phyloP scores from a whole-genome alignment of 2,797 vertebrate genomes.

The Sebastes matsubarae region DNA sequence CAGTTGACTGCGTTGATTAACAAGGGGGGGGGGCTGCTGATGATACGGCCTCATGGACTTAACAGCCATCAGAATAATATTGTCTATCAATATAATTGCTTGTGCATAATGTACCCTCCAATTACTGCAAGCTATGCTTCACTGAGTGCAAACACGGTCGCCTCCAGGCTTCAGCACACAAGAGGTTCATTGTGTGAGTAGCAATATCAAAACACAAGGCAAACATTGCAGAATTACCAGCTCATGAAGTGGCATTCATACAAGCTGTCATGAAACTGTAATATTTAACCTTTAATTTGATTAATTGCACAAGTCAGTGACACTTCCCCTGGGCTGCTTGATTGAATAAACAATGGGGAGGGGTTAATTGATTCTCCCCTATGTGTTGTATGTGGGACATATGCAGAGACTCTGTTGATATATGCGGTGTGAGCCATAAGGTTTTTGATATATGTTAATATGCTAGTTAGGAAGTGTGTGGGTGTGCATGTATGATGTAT shows the following conservation, averaged over 20 bases:
- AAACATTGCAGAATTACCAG: conserved; percentile 8
- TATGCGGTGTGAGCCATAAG: not conserved
- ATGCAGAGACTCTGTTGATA: not conserved
- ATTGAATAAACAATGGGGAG: not conserved
- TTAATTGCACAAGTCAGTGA: conserved; percentile 20
- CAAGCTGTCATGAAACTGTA: conserved; percentile 11
- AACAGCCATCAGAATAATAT: conserved; percentile 25
- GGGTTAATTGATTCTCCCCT: conserved; percentile 18
- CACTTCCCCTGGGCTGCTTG: not conserved
- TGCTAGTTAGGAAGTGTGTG: not conserved
- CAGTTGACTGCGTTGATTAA: conserved; percentile 20
- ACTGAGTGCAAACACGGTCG: conserved; percentile 22
- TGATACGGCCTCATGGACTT: conserved; percentile 7
- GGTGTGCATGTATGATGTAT: conserved; percentile 5
- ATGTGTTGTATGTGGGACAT: conserved; percentile 7
- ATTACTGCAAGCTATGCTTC: conserved; percentile 43
- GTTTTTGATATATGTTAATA: conserved; percentile 14
- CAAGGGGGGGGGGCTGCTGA: not conserved
- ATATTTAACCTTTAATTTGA: conserved; percentile 54
- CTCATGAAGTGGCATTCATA: not conserved
- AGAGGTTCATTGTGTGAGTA: conserved; percentile 3
- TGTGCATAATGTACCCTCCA: conserved; percentile 37
- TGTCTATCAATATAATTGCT: conserved; percentile 45
- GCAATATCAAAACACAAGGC: conserved; percentile 1
- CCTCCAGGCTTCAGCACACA: conserved; percentile 19